Evolutionary conservation across 2,888 invertebrate species (phyloP).

Genomic region (Tetragonula carbonaria): DNA sequence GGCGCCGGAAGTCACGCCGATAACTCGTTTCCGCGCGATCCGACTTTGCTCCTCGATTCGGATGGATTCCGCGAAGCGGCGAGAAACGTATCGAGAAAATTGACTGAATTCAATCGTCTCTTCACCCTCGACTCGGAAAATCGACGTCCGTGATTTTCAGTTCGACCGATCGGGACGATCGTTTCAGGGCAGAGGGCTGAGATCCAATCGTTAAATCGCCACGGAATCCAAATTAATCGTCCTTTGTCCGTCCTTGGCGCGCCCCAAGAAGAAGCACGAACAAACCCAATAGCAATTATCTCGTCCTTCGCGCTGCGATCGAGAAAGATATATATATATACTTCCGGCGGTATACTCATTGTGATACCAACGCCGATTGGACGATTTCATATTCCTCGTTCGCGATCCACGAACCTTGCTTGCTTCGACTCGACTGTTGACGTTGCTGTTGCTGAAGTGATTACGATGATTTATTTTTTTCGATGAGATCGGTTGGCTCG

Average conservation of each 20-base stretch:
- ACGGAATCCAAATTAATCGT: neutral
- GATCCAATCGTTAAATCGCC: too few relatives aligned
- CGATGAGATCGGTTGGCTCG: slow-evolving; percentile 3
- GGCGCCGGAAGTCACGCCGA: slow-evolving; percentile 67
- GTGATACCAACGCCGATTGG: slow-evolving; percentile 32
- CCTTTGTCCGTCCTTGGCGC: neutral
- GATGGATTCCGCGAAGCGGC: neutral
- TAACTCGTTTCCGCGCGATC: slow-evolving; percentile 3
- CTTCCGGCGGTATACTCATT: slow-evolving; percentile 21
- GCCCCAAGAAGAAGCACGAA: neutral
- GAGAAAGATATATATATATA: neutral
- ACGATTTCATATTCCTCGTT: slow-evolving; percentile 16
- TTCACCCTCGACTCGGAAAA: too few relatives aligned
- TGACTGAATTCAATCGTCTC: neutral
- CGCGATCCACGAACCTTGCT: too few relatives aligned
- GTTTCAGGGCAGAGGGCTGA: too few relatives aligned
- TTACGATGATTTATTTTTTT: slow-evolving; percentile 3
- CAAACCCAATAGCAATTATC: slow-evolving; percentile 31
- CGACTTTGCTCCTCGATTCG: neutral
- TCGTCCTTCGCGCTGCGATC: neutral
- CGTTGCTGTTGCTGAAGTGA: neutral
- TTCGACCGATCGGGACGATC: too few relatives aligned
- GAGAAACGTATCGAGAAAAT: neutral
- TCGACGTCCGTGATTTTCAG: too few relatives aligned
- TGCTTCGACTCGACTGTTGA: too few relatives aligned